phyloP scores from a whole-genome alignment of 1,140 invertebrate genomes.

The Tetragnatha versicolor region DNA sequence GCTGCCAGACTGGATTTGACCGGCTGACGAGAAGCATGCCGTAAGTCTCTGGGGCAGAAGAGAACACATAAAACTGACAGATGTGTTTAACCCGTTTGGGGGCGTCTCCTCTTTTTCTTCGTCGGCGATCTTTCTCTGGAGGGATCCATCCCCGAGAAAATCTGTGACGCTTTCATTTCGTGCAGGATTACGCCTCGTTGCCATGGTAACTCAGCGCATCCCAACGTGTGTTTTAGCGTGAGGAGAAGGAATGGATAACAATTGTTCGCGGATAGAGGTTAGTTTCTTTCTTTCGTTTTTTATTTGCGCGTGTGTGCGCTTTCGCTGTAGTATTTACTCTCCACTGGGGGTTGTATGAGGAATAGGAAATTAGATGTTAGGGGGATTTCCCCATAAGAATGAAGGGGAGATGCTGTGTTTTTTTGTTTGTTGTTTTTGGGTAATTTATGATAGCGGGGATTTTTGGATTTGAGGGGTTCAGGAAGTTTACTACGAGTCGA shows the following conservation, averaged over 20 bases:
- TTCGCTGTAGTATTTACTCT: no score
- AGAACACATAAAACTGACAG: neutral
- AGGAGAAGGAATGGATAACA: conserved; percentile 34
- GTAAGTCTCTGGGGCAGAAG: neutral
- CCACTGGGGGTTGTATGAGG: no score
- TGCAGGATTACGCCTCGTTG: neutral
- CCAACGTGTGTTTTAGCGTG: conserved; percentile 8
- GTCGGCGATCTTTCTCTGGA: neutral
- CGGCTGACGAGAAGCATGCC: neutral
- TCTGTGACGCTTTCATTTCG: neutral
- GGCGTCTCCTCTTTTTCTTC: neutral
- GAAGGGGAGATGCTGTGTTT: no score
- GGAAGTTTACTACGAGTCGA: no score
- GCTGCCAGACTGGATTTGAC: neutral
- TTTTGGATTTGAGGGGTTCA: no score
- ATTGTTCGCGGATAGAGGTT: neutral
- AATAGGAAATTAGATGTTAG: no score
- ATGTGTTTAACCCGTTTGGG: conserved; percentile 8
- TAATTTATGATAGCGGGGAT: no score
- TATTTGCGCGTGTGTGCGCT: no score
- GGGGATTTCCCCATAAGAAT: no score
- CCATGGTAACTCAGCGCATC: neutral
- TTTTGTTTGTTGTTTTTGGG: no score
- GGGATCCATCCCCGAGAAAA: neutral
- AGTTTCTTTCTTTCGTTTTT: neutral